These are phyloP conservation scores for Chaetoderma sp. DNA, from an alignment of 2,888 invertebrate genomes.

Conservation along the genomic window DNA sequence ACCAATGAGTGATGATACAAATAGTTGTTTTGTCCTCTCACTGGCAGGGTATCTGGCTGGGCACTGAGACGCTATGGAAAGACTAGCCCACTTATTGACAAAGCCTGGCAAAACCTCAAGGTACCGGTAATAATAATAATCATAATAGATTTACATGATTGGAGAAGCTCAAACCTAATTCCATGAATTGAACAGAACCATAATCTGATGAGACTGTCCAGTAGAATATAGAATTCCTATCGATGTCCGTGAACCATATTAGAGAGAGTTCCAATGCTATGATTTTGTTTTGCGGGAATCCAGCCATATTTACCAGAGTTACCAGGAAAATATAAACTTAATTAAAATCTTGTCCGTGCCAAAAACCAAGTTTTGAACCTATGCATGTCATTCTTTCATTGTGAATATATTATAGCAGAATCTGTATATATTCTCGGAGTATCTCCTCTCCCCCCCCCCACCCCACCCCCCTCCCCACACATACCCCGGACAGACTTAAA, in stretches of 20 bases:
- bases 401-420: too few relatives aligned
- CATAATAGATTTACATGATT: too few relatives aligned
- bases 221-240: too few relatives aligned
- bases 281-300: too few relatives aligned
- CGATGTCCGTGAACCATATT: background rate
- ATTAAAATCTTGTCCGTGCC: background rate
- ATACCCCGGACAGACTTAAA: background rate
- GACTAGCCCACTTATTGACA: constrained; percentile 72
- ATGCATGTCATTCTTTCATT: background rate
- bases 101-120: constrained; percentile 75
- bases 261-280: background rate
- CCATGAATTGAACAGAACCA: too few relatives aligned
- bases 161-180: too few relatives aligned
- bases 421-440: background rate
- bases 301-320: too few relatives aligned
- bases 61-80: constrained; percentile 80
- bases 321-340: background rate
- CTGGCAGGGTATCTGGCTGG: constrained; percentile 74
- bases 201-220: too few relatives aligned
- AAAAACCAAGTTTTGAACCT: background rate
- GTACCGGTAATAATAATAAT: too few relatives aligned
- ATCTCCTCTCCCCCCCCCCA: background rate
- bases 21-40: too few relatives aligned
- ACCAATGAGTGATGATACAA: too few relatives aligned
- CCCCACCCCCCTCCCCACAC: background rate